These are phyloP conservation scores for Schizaphis graminum DNA, from an alignment of 2,888 invertebrate species.

Conservation along the genomic window DNA sequence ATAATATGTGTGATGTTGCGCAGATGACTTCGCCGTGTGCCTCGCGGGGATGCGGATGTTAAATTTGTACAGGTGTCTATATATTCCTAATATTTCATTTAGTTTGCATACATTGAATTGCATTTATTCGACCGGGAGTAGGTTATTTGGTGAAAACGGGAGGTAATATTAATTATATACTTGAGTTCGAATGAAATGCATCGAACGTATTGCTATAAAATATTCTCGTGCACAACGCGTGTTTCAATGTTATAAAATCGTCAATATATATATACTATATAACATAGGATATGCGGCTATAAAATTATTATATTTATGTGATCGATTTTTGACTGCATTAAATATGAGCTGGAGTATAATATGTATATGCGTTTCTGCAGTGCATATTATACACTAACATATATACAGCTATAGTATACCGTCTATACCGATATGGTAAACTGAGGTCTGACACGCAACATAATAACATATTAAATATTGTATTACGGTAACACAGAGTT, in stretches of 20 bases:
- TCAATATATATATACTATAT: not conserved
- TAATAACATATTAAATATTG: not conserved
- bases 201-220: not conserved
- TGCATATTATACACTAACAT: not conserved
- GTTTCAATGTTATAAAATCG: not conserved
- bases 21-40: not conserved
- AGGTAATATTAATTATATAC: not conserved
- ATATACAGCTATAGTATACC: not conserved
- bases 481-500: not conserved
- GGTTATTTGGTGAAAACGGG: not conserved
- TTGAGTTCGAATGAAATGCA: not conserved
- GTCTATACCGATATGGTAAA: not conserved
- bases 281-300: not conserved
- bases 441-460: constrained; percentile 2
- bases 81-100: not conserved
- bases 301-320: not conserved
- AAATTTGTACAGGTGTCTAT: not conserved
- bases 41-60: not conserved
- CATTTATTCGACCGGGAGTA: not conserved
- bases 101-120: not conserved
- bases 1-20: not conserved
- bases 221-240: not conserved
- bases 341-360: not conserved
- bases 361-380: not conserved
- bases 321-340: constrained; percentile 13